Base-by-base conservation (phyloP, 2,888 invertebrate species). In the Sinotaia quadrata region DNA sequence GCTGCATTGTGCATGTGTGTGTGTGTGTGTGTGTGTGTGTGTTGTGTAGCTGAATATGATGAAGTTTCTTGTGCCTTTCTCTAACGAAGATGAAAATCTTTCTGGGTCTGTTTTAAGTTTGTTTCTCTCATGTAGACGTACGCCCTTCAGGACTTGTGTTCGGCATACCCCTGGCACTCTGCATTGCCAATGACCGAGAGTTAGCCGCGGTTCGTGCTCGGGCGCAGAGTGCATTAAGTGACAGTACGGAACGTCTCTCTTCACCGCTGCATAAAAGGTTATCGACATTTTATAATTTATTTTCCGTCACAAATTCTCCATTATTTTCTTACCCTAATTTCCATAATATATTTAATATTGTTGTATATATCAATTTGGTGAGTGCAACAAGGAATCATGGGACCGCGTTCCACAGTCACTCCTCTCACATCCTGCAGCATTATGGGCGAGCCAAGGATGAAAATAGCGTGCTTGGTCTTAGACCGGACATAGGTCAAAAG, bases 141-240 rank as follows among this genome's bases (percentile, higher is more conserved):
- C 12, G 33, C 10, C 15, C 67, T 29, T 24, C 60, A 12, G 93
- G 94, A 68, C 90, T 93, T 78, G 94, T 95, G 67, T 97, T 97
- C 84, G 96, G 96, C 10, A 92, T 95, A 76, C 93, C 95, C 1
- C 89, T 97, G 77, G 91, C 92, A 63, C 94, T 94, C 85, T 96
- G 96, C 86, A 92, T 96, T 79, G 93, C 94, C 84, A 93, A 94
- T 79, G 96, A 96, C 88, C 88, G 91, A 70, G 83, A 91, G 68
- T 87, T 90, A 33, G 89, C 91, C 77, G 88, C 81, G 52, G 76
- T 80, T 36, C 52, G 65, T 34, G 44, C 49, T n/a, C n/a, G 54
- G 29, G 49, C 24, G 51, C 41, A 27, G 15, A 56, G 36, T 29
- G 78, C 7, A 72, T 73, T 79, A 29, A 76, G 78, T 34, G 81